Base-by-base conservation (phyloP, 53 echinoderm and acorn worm genomes). In the Arbacia lixula region DNA sequence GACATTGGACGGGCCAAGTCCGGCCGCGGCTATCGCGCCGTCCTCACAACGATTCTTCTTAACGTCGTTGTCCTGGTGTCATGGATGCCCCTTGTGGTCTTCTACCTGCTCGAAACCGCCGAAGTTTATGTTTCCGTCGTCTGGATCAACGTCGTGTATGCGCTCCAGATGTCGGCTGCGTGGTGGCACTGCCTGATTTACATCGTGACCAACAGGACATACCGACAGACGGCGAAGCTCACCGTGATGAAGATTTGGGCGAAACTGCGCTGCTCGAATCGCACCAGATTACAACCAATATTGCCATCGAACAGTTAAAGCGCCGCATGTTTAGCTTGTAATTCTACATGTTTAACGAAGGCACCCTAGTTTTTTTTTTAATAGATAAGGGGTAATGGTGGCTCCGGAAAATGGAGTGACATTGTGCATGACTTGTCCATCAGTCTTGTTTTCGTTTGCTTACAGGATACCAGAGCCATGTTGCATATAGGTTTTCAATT, bases 141-240 rank as follows among this genome's bases (percentile, higher is more conserved):
- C 26, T 38, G 24, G 27, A 38, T 26, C 21, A 25, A 14, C 16
- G 1, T 17, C 16, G 27, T 26, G 69, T n/a, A 16, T 4, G 28
- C 43, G 26, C 0, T 21, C 3, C 21, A n/a, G 12, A 35, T 73
- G 51, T 52, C 74, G 33, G 22, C 53, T 29, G 52, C 74, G 28
- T 73, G 74, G 35, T 73, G 74, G 74, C 74, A 73, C 33, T 73
- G 74, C 10, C 32, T 73, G 33, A 40, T 73, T n/a, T 73, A 73
- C 20, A 29, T 73, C 0, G 8, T 53, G 5, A 73, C 53, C 21
- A 73, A 53, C 16, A 73, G 20, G 35, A 5, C 9, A 8, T 73
- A 51, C 20, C 74, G 74, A 12, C 50, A 73, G 33, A 73, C 74
- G 43, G 53, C 74, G 2, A 12, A 12, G 16, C 53, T 53, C 21